Evolutionary conservation across 2,113 vertebrate species (phyloP).

Genomic region (Chamaea fasciata): DNA sequence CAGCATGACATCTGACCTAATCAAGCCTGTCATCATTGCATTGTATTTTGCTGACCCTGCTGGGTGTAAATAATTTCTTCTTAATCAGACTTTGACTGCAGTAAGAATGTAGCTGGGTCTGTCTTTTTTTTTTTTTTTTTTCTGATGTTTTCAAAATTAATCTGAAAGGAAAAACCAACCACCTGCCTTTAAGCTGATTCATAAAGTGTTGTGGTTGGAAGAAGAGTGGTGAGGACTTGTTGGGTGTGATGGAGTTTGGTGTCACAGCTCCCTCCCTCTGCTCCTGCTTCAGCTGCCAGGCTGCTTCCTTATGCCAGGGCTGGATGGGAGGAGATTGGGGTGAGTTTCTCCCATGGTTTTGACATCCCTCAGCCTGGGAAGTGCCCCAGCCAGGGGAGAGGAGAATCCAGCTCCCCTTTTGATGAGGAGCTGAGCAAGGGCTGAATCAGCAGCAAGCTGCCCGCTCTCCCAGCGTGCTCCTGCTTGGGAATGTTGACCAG

Average conservation of each 20-base stretch:
- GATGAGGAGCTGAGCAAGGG: neutral
- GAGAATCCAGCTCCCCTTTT: neutral
- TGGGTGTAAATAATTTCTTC: neutral
- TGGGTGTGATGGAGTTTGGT: neutral
- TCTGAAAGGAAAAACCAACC: neutral
- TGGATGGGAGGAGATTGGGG: neutral
- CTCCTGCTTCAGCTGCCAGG: neutral
- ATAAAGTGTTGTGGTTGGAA: neutral
- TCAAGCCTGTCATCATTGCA: neutral
- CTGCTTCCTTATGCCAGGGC: neutral
- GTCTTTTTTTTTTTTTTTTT: neutral
- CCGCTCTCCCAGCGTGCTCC: accelerated
- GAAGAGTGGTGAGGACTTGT: accelerated
- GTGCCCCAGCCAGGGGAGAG: neutral
- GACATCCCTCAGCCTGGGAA: neutral
- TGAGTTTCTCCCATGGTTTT: accelerated
- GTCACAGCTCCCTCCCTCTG: neutral
- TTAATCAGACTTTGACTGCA: neutral
- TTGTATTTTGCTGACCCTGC: neutral
- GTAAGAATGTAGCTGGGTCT: neutral
- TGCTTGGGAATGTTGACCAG: neutral
- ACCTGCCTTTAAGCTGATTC: neutral
- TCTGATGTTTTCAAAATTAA: neutral
- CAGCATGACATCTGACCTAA: neutral
- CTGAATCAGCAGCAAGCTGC: neutral